These are phyloP conservation scores for Heliconius hermathena DNA, from an alignment of 1,140 invertebrate species.

Conservation along the genomic window DNA sequence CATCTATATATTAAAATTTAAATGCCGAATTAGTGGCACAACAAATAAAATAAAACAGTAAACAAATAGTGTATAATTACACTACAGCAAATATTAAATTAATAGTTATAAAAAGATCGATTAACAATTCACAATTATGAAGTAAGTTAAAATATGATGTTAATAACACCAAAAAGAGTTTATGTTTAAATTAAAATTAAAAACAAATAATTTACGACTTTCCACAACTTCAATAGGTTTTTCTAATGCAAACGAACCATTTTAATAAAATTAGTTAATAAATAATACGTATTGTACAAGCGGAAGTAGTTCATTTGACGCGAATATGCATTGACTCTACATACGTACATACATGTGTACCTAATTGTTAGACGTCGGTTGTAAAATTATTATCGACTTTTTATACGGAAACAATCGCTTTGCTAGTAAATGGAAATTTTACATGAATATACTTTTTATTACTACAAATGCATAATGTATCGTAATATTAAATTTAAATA, in stretches of 20 bases:
- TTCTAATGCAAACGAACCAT: conserved; percentile 1
- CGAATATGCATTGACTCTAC: conserved; percentile 37
- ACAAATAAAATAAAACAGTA: too few species aligned
- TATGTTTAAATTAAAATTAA: not conserved
- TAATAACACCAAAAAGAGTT: not conserved
- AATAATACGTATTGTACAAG: conserved; percentile 29
- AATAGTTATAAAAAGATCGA: not conserved
- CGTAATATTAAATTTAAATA: not conserved
- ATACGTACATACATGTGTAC: not conserved
- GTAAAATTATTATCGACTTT: conserved; percentile 36
- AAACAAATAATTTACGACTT: not conserved
- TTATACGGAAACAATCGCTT: conserved; percentile 32
- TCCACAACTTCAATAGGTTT: not conserved
- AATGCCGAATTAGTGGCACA: too few species aligned
- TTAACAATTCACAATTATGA: not conserved
- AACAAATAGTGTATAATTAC: too few species aligned
- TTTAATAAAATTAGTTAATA: conserved; percentile 23
- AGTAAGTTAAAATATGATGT: not conserved
- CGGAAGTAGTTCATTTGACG: conserved; percentile 39
- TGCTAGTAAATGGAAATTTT: conserved; percentile 25
- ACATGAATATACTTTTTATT: conserved; percentile 30
- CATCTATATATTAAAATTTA: too few species aligned
- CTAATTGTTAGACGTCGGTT: conserved; percentile 34
- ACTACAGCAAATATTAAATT: too few species aligned
- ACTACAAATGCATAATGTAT: conserved; percentile 7